Percentiles rank a stretch among this genome's conserved stretches.
phyloP scores from a whole-genome alignment of 2,888 invertebrate species.

The Capitulum mitella region DNA sequence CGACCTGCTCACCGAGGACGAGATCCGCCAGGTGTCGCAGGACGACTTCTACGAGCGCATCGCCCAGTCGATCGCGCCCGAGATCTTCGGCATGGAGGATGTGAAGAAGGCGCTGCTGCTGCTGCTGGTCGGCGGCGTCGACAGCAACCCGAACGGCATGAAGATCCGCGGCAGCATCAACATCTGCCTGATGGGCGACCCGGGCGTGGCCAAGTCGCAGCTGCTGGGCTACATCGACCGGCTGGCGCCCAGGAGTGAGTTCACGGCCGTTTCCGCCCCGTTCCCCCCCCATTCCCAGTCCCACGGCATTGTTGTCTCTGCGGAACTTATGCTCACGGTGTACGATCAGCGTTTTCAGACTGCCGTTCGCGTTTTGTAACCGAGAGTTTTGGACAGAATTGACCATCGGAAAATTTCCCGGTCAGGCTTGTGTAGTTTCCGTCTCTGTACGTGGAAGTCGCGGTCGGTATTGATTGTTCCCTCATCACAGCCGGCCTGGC shows the following conservation, averaged over 20 bases:
- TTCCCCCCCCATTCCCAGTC: too few species aligned
- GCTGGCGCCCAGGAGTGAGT: conserved; percentile 69
- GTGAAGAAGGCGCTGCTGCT: conserved; percentile 93
- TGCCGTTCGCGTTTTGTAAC: too few species aligned
- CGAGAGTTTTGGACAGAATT: too few species aligned
- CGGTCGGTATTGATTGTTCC: too few species aligned
- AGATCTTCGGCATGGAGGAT: conserved; percentile 97
- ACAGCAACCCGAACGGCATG: conserved; percentile 81
- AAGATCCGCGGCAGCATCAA: conserved; percentile 94
- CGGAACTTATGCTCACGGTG: too few species aligned
- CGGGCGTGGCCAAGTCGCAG: conserved; percentile 98
- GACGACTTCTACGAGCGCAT: conserved; percentile 88
- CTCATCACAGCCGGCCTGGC: too few species aligned
- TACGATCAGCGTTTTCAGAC: too few species aligned
- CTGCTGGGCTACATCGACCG: conserved; percentile 89
- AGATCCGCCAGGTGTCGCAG: conserved; percentile 67
- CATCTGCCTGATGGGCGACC: conserved; percentile 98
- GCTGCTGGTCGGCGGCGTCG: conserved; percentile 65
- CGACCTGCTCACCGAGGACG: conserved; percentile 68
- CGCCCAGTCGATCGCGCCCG: conserved; percentile 90
- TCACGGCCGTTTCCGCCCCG: too few species aligned
- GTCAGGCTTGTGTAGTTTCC: too few species aligned
- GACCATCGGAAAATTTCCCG: too few species aligned
- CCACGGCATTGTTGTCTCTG: too few species aligned
- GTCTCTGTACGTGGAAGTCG: too few species aligned